Conservation (phyloP, 1,140 invertebrate species). For the Delia radicum region DNA sequence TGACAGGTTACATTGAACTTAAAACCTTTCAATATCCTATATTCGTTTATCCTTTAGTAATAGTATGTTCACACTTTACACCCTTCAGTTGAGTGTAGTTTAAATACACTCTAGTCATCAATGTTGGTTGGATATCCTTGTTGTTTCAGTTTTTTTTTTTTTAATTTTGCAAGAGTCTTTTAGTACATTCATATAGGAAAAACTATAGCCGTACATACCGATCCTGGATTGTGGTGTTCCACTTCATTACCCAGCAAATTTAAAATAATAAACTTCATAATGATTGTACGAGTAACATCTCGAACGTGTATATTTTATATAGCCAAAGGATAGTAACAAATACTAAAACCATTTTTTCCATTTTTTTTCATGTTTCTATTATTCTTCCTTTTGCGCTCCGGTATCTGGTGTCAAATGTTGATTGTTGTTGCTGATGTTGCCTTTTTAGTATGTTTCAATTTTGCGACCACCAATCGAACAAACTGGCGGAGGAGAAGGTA, state of each 20-base stretch:
- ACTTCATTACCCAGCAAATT: neutral
- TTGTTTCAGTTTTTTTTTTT: neutral
- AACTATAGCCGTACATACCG: no score
- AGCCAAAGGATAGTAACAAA: neutral
- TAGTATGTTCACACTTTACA: neutral
- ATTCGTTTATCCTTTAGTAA: neutral
- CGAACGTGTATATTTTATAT: no score
- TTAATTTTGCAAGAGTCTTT: no score
- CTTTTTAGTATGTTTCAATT: constrained; percentile 75
- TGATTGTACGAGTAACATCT: neutral
- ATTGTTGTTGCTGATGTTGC: neutral
- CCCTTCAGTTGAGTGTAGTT: neutral
- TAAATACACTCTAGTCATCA: neutral
- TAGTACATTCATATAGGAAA: neutral
- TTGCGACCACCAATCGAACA: constrained; percentile 74
- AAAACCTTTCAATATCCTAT: neutral
- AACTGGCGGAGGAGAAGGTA: constrained; percentile 61
- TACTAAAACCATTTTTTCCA: neutral
- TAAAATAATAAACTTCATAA: neutral
- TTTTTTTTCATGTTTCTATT: neutral
- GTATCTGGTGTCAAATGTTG: no score
- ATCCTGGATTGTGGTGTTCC: neutral
- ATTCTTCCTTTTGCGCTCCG: neutral
- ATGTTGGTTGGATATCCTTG: neutral
- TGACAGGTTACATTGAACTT: no score